phyloP scores from a whole-genome alignment of 2,888 invertebrate genomes.

The Dryomyza anilis region DNA sequence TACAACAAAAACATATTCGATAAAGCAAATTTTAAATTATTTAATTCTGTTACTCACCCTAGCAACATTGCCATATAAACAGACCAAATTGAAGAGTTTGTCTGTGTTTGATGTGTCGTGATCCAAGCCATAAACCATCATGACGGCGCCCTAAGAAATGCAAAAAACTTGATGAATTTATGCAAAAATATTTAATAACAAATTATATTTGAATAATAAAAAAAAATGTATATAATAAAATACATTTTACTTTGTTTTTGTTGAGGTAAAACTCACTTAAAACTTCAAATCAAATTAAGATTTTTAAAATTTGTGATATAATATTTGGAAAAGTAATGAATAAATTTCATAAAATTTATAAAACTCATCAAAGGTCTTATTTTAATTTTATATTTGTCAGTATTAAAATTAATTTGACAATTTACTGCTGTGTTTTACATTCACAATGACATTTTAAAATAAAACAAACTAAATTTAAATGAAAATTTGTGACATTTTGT shows the following conservation, averaged over 20 bases:
- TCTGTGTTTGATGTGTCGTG: constrained; percentile 94
- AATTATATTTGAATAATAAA: background rate
- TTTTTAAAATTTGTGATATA: background rate
- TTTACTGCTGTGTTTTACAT: no score
- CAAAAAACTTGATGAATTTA: constrained; percentile 8
- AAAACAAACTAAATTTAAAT: no score
- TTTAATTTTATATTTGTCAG: no score
- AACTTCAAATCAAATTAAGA: background rate
- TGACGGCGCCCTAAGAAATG: constrained; percentile 79
- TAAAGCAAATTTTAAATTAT: background rate
- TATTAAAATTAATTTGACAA: no score
- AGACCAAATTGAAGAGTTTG: constrained; percentile 96
- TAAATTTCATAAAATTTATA: no score
- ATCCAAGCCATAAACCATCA: constrained; percentile 98
- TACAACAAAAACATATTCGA: background rate
- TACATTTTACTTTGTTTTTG: background rate
- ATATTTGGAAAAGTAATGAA: no score
- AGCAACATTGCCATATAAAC: constrained; percentile 97
- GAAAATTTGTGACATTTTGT: no score
- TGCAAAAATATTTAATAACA: background rate
- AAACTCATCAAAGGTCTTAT: no score
- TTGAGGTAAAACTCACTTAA: background rate
- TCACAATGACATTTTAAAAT: no score
- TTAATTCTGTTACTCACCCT: constrained; percentile 70
- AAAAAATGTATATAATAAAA: background rate